phyloP scores from a whole-genome alignment of 2,888 invertebrate genomes.

The Lepidochrysops patricia region DNA sequence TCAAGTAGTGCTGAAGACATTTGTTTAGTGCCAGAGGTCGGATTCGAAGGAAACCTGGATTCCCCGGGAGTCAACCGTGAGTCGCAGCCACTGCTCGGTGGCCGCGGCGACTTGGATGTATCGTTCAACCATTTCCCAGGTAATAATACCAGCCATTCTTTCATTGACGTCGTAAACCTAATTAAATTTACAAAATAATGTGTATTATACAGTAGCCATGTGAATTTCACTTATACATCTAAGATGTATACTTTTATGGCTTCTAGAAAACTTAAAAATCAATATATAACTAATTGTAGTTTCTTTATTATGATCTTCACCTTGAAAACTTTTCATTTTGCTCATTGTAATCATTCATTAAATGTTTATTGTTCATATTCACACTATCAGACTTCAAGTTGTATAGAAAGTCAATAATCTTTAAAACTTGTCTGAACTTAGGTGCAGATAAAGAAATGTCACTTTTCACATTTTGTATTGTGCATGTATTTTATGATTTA shows the following conservation, averaged over 20 bases:
- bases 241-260: slow-evolving; percentile 31
- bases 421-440: slow-evolving; percentile 47
- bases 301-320: slow-evolving; percentile 26
- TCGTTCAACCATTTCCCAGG: slow-evolving; percentile 92
- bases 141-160: slow-evolving; percentile 35
- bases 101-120: slow-evolving; percentile 82
- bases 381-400: slow-evolving; percentile 46
- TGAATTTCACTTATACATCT: slow-evolving; percentile 37
- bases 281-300: neutral
- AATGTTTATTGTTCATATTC: slow-evolving; percentile 30
- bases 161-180: neutral
- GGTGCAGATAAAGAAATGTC: slow-evolving; percentile 38
- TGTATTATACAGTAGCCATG: neutral
- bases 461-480: slow-evolving; percentile 38
- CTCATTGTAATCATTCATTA: slow-evolving; percentile 25
- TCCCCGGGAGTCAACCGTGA: slow-evolving; percentile 89
- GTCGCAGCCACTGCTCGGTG: slow-evolving; percentile 94
- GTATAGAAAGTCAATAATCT: slow-evolving; percentile 28
- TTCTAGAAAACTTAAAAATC: slow-evolving; percentile 29
- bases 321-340: slow-evolving; percentile 28
- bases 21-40: slow-evolving; percentile 86
- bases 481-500: slow-evolving; percentile 29
- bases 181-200: neutral
- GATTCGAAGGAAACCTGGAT: slow-evolving; percentile 89
- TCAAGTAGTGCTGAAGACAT: slow-evolving; percentile 80